Base-by-base conservation (phyloP, 2,888 invertebrate genomes). In the Cerastis rubricosa region DNA sequence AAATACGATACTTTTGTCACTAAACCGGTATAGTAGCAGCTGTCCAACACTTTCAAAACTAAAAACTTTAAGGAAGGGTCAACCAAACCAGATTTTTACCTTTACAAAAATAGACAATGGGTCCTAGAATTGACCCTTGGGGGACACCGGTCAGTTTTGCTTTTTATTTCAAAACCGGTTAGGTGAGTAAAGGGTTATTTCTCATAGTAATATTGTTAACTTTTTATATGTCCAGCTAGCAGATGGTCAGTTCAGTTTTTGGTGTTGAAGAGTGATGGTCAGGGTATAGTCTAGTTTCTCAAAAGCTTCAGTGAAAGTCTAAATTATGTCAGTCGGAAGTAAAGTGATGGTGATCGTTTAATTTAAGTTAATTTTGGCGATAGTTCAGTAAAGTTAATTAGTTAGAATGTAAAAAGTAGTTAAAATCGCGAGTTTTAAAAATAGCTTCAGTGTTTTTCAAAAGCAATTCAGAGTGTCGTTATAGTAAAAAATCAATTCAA, bases 61-160 rank as follows among this genome's bases (percentile, higher is more conserved):
- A 90, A 92, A 94, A 93, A 94, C 93, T 93, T 92, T 91, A 96
- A 95, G 95, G 92, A 96, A 95, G 96, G 96, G 96, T 96, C 96
- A 96, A 93, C 87, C 85, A 86, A 95, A 96, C 96, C 95, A 94
- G 96, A 96, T 95, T 96, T 95, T 95, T 95, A 92, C 93, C 92
- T 93, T 94, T 92, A 92, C 93, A 93, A 95, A 94, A 95, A 95
- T 94, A 90, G 88, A 91, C 88, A 92, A 90, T 90, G 92, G 93
- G 76, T 87, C 92, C 92, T 87, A 94, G 90, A 87, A 88, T 85
- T 95, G 95, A 96, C 96, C 96, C 96, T 91, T 94, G 92, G 92
- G 95, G 94, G 91, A 95, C 94, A 93, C 95, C 95, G 95, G 95
- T 95, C 95, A 96, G 90, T 95, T 93, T 92, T 85, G 89, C 90